Evolutionary conservation across 1,140 invertebrate genomes (phyloP), one percentile per base, ranked within the genome.

Genomic region (Drosophila erecta): DNA sequence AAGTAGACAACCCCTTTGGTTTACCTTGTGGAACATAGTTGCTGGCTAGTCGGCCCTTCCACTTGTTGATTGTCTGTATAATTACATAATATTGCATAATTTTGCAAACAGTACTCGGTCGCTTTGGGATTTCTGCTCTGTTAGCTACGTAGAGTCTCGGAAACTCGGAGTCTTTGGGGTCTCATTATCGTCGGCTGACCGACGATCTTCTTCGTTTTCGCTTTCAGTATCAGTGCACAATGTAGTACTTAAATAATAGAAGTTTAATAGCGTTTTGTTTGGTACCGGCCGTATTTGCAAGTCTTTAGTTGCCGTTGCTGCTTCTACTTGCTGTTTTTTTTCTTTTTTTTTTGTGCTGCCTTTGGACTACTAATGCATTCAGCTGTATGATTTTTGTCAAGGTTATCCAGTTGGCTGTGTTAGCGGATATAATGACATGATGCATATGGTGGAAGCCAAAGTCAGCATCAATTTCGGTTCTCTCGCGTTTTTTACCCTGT

Each of bases 341-440:
- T 43, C 60, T 17, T 17, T 17, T 17, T 0, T 17, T 17, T 17
- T 17, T 17, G 17, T 30, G 11, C 55, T 74, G 40, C 60, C 66
- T 81, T 62, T 91, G 90, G 90, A 86, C 90, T 91, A 91, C 90
- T 91, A 91, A 91, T 86, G 90, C 90, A 90, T 85, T 91, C 89
- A 91, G 81, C 84, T 91, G 89, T 91, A 91, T 74, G 84, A 91
- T 91, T 91, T 90, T 91, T 91, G 84, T 91, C 90, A 91, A 91
- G 90, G 90, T 91, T 91, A 91, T 72, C 75, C 57, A 83, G 76
- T 83, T 79, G 70, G 65, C 59, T 85, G 72, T 70, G 65, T 81
- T 87, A 81, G 84, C 84, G 84, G 84, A 89, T 84, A 89, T 89
- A 89, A 89, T 89, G 84, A 87, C 84, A 89, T 79, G 84, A 80